Percentiles rank a stretch among this genome's conserved stretches.
These are phyloP conservation scores for Microchrysa polita DNA, from an alignment of 2,888 invertebrate genomes.

Conservation along the genomic window DNA sequence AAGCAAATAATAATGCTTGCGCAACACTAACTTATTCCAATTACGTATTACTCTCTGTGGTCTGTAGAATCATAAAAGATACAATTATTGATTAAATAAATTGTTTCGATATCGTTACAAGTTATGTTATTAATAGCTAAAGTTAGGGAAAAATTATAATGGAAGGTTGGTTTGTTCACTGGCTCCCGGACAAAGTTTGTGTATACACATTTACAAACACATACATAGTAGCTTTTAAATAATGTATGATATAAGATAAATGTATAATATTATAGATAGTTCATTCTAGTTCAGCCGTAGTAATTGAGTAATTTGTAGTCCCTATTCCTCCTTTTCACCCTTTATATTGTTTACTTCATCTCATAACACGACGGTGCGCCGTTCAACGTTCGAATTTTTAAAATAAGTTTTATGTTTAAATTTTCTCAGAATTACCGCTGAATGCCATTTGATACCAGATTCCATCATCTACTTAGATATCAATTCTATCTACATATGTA, in stretches of 20 bases:
- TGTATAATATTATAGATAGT: neutral
- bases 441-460: constrained; percentile 39
- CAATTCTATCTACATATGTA: no score
- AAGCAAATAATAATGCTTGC: constrained; percentile 28
- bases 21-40: constrained; percentile 39
- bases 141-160: constrained; percentile 41
- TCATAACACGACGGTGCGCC: constrained; percentile 22
- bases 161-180: constrained; percentile 22
- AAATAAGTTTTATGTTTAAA: constrained; percentile 40
- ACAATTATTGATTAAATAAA: constrained; percentile 44
- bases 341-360: constrained; percentile 8
- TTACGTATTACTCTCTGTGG: constrained; percentile 26
- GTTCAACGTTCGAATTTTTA: constrained; percentile 40
- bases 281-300: neutral
- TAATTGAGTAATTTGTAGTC: constrained; percentile 9
- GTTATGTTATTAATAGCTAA: constrained; percentile 43
- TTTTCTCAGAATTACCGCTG: constrained; percentile 5
- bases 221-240: no score
- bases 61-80: constrained; percentile 4
- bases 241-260: no score
- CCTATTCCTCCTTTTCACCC: constrained; percentile 24
- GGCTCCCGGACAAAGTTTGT: neutral
- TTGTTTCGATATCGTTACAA: constrained; percentile 44
- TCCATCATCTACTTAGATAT: no score
- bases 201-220: no score